A percentile compares a stretch with the other conserved stretches of the same genome.
Conservation (phyloP, 2,888 invertebrate species). For the Brachylomia viminalis region DNA sequence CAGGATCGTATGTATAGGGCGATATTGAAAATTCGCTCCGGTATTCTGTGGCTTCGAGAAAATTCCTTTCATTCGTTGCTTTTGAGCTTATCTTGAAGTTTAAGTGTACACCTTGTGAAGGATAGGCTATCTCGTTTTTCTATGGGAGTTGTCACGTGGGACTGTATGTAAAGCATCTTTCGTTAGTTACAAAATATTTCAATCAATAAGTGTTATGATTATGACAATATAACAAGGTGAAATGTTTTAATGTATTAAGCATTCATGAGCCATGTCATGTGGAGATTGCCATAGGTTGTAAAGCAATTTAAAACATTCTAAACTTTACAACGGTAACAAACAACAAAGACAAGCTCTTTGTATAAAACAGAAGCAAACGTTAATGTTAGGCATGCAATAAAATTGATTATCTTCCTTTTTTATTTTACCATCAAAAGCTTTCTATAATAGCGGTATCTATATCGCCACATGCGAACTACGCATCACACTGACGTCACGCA, state of each 20-base stretch:
- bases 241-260: too few species aligned
- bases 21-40: conserved; percentile 54
- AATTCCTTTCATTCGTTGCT: conserved; percentile 47
- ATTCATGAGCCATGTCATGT: background rate
- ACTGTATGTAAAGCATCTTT: too few species aligned
- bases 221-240: too few species aligned
- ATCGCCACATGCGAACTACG: too few species aligned
- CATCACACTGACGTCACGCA: too few species aligned
- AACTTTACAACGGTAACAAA: background rate
- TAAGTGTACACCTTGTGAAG: background rate
- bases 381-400: conserved; percentile 5
- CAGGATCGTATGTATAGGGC: conserved; percentile 51
- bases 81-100: conserved; percentile 37
- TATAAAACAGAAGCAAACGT: background rate
- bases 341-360: background rate
- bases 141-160: background rate
- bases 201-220: too few species aligned
- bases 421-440: background rate
- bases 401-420: background rate
- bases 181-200: too few species aligned
- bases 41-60: conserved; percentile 43
- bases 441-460: too few species aligned
- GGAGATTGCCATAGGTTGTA: background rate
- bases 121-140: background rate
- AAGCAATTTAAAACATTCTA: background rate